A percentile compares a stretch with the other conserved stretches of the same genome.
Evolutionary conservation across 2,113 vertebrate genomes (phyloP).

Genomic region (Zosterops japonicus): DNA sequence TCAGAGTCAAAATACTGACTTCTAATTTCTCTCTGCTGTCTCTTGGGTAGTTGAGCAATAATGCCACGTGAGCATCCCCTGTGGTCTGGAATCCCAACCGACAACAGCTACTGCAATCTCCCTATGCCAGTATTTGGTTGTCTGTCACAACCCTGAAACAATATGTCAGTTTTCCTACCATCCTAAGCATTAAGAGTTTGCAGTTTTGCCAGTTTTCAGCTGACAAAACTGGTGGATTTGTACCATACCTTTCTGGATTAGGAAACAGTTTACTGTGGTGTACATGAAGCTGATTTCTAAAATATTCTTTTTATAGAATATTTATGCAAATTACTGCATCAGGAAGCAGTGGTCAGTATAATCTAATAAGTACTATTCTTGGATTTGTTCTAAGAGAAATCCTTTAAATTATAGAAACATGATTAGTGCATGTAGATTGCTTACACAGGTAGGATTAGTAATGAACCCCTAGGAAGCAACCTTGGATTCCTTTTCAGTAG

Average conservation of each 20-base stretch:
- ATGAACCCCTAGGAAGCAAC: neutral
- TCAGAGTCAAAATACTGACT: neutral
- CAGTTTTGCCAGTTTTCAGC: neutral
- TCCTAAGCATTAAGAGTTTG: neutral
- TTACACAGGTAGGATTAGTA: neutral
- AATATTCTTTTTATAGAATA: neutral
- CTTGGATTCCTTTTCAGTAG: neutral
- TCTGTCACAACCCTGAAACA: neutral
- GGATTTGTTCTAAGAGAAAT: slow-evolving; percentile 4
- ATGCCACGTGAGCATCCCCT: neutral
- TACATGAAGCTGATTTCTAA: neutral
- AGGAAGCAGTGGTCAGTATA: neutral
- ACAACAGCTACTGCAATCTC: neutral
- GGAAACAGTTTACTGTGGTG: neutral
- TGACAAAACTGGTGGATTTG: neutral
- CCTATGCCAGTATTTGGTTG: neutral
- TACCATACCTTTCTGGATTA: neutral
- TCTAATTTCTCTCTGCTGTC: neutral
- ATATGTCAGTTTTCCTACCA: neutral
- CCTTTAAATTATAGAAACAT: neutral
- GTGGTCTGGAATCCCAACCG: neutral
- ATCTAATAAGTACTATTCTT: neutral
- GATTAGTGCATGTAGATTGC: neutral
- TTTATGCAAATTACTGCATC: neutral
- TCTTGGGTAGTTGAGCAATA: neutral